phyloP scores from a whole-genome alignment of 1,140 invertebrate genomes.

The Scaptodrosophila lebanonensis region DNA sequence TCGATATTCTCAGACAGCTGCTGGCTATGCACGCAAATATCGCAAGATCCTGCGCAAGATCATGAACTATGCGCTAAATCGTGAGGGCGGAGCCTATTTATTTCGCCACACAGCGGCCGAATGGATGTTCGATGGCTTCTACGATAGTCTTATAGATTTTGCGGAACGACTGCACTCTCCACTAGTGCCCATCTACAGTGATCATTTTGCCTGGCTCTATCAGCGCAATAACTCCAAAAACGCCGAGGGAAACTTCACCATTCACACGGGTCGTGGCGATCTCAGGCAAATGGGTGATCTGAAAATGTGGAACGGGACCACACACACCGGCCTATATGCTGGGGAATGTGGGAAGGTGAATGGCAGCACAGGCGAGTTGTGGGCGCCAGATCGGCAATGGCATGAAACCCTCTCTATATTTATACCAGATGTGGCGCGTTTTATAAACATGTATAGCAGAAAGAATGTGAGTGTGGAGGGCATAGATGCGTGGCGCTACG shows the following conservation, averaged over 20 bases:
- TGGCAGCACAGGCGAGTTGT: conserved; percentile 86
- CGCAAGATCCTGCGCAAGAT: conserved; percentile 75
- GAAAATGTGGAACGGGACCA: conserved; percentile 82
- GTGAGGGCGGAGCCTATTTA: conserved; percentile 78
- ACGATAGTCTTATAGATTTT: conserved; percentile 82
- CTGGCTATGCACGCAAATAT: conserved; percentile 78
- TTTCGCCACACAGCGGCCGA: conserved; percentile 81
- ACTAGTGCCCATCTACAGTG: conserved; percentile 79
- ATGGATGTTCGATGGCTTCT: conserved; percentile 86
- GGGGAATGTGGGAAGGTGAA: conserved; percentile 82
- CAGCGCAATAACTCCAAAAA: conserved; percentile 83
- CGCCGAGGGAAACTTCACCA: conserved; percentile 86
- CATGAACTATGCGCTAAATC: conserved; percentile 79
- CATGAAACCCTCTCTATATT: conserved; percentile 81
- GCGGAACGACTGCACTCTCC: conserved; percentile 79
- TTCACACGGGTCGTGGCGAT: conserved; percentile 83
- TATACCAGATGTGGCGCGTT: conserved; percentile 83
- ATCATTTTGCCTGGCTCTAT: conserved; percentile 89
- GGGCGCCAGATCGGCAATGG: conserved; percentile 81
- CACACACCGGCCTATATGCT: conserved; percentile 79
- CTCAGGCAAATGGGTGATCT: conserved; percentile 82
- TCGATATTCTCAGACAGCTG: conserved; percentile 80
- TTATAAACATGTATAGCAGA: conserved; percentile 71
- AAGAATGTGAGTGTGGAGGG: conserved; percentile 76
- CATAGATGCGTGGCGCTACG: conserved; percentile 80